Evolutionary conservation across 1,140 invertebrate genomes (phyloP).

Genomic region (Hypsibius dujardini): DNA sequence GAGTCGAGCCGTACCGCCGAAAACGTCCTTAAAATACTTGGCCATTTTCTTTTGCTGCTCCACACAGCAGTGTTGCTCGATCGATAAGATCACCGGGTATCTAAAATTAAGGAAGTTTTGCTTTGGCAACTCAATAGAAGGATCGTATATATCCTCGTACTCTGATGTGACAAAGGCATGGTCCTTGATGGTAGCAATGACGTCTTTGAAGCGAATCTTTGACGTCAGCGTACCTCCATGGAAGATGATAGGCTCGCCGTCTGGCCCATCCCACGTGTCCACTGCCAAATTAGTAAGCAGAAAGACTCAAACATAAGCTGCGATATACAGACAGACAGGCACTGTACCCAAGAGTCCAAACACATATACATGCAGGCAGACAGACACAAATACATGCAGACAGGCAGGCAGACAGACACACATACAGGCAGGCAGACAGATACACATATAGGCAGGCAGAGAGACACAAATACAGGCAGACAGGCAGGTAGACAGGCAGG

Average conservation of each 20-base stretch:
- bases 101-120: conserved; percentile 24
- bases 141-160: conserved; percentile 31
- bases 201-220: conserved; percentile 87
- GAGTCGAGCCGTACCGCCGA: conserved; percentile 43
- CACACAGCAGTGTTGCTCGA: conserved; percentile 92
- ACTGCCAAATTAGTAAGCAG: conserved; percentile 35
- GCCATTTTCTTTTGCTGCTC: conserved; percentile 94
- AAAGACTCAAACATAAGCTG: conserved; percentile 22
- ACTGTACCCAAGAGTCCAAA: too few relatives aligned
- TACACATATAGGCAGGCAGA: too few relatives aligned
- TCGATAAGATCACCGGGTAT: conserved; percentile 90
- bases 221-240: conserved; percentile 93
- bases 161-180: conserved; percentile 83
- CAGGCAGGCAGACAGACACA: too few relatives aligned
- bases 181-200: conserved; percentile 81
- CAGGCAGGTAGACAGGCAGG: too few relatives aligned
- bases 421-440: too few relatives aligned
- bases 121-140: too few relatives aligned
- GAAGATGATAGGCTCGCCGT: conserved; percentile 78
- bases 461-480: too few relatives aligned
- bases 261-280: conserved; percentile 93
- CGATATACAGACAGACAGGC: too few relatives aligned
- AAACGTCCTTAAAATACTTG: conserved; percentile 63
- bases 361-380: too few relatives aligned
- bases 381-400: too few relatives aligned